Base-by-base conservation (phyloP, 1,140 invertebrate genomes). In the Chlorops oryzae region DNA sequence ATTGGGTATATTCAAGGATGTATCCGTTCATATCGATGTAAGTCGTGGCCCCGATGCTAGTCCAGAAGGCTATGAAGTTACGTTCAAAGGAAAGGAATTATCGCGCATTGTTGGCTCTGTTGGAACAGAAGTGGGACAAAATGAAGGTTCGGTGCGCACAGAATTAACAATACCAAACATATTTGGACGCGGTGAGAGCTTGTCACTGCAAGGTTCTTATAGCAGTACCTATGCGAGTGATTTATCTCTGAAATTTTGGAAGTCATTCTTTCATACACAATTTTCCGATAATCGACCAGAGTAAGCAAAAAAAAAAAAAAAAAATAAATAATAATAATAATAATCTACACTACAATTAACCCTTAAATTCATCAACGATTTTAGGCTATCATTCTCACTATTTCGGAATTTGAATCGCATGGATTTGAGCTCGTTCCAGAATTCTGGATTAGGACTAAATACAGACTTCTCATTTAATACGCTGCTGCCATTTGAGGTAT, bases 121-220 rank as follows among this genome's bases (percentile, higher is more conserved):
- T 10, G 70, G 70, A 37, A 72, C 70, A 0, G 70, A 72, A 35
- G 61, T 72, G 37, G 70, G 70, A 5, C 66, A 72, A 47, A 72
- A 67, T 52, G 69, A 72, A 25, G 70, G 70, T 10, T 65, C 69
- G 0, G 43, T 70, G 12, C 58, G 62, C 22, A 68, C 62, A 3
- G 70, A 72, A 42, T 51, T 72, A 5, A 49, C 50, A 20, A 51
- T 68, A 43, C 69, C 70, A 2, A 72, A 72, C 51, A 39, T 72
- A 17, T 54, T 68, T 27, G 70, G 70, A 1, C 59, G 70, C 0
- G 70, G 70, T 13, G 70, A 72, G 52, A 68, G 69, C 35, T 25
- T 72, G 6, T 64, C 63, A 2, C 35, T 72, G 23, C 65, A 70
- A 49, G 70, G 70, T 23, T 69, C 63, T 46, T 72, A 72, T 17